Evolutionary conservation across 2,888 invertebrate species (phyloP).

Genomic region (Belgica antarctica): DNA sequence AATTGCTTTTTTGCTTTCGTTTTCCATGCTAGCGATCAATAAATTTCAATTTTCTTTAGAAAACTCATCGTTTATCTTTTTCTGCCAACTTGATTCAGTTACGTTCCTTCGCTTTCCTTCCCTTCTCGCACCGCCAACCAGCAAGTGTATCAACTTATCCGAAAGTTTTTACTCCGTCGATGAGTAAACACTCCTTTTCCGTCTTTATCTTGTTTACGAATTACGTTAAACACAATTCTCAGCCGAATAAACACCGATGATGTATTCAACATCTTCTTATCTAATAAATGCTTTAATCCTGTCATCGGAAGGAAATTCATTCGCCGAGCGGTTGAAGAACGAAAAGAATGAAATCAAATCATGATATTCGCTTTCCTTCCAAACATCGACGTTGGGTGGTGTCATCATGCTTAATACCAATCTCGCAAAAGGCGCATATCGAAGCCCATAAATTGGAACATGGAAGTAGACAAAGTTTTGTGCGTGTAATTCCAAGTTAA

Average conservation of each 20-base stretch:
- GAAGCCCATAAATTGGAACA: neutral
- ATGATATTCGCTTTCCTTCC: no score
- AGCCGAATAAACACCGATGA: neutral
- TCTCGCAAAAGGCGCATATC: no score
- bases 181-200: neutral
- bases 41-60: neutral
- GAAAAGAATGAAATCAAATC: no score
- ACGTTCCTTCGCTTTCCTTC: conserved; percentile 6
- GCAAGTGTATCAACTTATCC: no score
- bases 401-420: no score
- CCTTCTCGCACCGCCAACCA: no score
- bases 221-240: neutral
- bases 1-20: neutral
- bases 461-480: neutral
- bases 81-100: neutral
- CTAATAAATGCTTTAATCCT: neutral
- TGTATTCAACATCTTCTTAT: neutral
- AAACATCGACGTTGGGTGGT: no score
- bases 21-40: neutral
- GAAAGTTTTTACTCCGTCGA: no score
- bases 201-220: neutral
- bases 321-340: neutral
- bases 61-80: neutral
- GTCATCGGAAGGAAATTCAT: neutral
- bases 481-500: neutral